These are phyloP conservation scores for Catostomus latipinnis DNA, from an alignment of 2,797 vertebrate genomes.

Conservation along the genomic window DNA sequence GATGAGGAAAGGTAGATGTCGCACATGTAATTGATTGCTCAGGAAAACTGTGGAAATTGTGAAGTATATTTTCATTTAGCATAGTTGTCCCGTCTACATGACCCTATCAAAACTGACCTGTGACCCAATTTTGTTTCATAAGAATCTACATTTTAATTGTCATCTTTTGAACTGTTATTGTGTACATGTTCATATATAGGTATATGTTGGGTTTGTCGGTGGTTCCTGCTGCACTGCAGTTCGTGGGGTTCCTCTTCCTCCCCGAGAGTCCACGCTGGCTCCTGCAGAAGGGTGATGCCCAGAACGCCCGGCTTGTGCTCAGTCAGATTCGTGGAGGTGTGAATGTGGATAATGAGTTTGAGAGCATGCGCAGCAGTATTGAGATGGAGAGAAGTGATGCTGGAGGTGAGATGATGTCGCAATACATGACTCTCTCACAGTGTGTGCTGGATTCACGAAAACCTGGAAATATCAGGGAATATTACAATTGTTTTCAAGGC, in stretches of 20 bases:
- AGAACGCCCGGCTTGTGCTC: constrained; percentile 86
- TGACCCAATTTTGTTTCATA: too few relatives aligned
- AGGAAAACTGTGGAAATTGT: too few relatives aligned
- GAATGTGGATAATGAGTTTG: constrained; percentile 87
- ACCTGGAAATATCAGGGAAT: too few relatives aligned
- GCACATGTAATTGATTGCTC: too few relatives aligned
- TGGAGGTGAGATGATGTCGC: constrained; percentile 58
- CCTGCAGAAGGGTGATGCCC: constrained; percentile 87
- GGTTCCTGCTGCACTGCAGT: constrained; percentile 89
- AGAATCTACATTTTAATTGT: too few relatives aligned
- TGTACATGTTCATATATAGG: constrained; percentile 67
- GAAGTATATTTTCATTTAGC: too few relatives aligned
- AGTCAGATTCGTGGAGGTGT: constrained; percentile 84
- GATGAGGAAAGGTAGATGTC: too few relatives aligned
- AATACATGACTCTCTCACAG: neutral
- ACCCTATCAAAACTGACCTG: too few relatives aligned
- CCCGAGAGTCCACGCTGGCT: constrained; percentile 98
- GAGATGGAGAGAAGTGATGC: constrained; percentile 88
- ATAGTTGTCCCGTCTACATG: too few relatives aligned
- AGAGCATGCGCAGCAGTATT: constrained; percentile 86
- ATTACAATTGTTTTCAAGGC: too few relatives aligned
- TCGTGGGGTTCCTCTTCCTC: constrained; percentile 92
- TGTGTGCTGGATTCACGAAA: too few relatives aligned
- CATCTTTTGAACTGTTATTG: too few relatives aligned
- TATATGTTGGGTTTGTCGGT: constrained; percentile 95